phyloP scores from a whole-genome alignment of 2,113 vertebrate genomes.

The Trichechus manatus region DNA sequence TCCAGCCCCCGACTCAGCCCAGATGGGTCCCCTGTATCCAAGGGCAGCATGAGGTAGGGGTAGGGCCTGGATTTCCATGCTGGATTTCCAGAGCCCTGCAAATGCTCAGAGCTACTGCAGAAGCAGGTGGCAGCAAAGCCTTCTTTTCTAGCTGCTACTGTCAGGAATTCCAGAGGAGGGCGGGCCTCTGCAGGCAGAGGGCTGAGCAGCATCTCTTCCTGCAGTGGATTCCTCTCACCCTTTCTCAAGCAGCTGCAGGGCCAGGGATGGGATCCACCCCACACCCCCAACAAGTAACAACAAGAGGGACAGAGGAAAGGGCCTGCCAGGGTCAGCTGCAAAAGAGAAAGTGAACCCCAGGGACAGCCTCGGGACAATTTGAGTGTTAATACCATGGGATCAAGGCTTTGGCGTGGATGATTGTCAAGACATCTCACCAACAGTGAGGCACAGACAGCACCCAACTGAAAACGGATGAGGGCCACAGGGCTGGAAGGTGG shows the following conservation, averaged over 20 bases:
- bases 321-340: too few relatives aligned
- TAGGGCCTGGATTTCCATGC: too few relatives aligned
- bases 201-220: background rate
- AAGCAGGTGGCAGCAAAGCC: conserved; percentile 84
- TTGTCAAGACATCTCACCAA: background rate
- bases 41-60: background rate
- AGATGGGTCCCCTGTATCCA: rapidly evolving
- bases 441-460: rapidly evolving
- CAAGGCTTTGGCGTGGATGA: background rate
- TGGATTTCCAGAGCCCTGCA: rapidly evolving
- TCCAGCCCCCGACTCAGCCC: background rate
- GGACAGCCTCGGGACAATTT: background rate
- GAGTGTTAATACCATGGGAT: rapidly evolving
- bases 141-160: background rate
- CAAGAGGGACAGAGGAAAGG: background rate
- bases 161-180: background rate
- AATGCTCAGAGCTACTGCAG: background rate
- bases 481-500: background rate
- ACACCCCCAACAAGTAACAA: too few relatives aligned
- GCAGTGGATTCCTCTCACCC: rapidly evolving
- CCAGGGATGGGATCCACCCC: rapidly evolving
- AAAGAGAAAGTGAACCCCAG: background rate
- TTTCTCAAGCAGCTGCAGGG: background rate
- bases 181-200: rapidly evolving
- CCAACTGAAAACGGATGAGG: too few relatives aligned